phyloP scores from a whole-genome alignment of 2,113 vertebrate species.

The Lampris megalopsis region DNA sequence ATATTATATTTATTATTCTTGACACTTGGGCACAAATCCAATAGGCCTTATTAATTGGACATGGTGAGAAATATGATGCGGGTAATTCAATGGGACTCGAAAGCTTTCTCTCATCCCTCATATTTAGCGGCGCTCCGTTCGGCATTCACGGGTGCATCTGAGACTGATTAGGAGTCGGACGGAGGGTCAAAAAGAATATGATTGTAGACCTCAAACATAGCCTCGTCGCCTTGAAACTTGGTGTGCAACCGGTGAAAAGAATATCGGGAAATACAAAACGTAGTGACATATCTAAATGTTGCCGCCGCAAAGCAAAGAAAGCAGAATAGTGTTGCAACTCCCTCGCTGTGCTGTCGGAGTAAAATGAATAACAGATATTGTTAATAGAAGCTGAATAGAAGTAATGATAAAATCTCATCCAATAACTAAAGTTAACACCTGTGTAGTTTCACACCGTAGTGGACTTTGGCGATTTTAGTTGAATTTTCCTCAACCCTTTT shows the following conservation, averaged over 20 bases:
- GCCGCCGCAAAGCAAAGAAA: too few relatives aligned
- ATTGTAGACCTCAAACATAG: slow-evolving; percentile 37
- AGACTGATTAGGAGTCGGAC: slow-evolving; percentile 40
- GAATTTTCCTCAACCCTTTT: too few relatives aligned
- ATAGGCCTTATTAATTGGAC: slow-evolving; percentile 82
- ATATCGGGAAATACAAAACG: too few relatives aligned
- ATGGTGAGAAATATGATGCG: slow-evolving; percentile 78
- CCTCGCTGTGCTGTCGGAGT: too few relatives aligned
- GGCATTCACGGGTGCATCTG: slow-evolving; percentile 55
- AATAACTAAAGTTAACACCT: too few relatives aligned
- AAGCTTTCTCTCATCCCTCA: slow-evolving; percentile 60
- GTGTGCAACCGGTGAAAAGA: not conserved
- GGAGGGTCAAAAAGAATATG: slow-evolving; percentile 46
- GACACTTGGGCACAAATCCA: slow-evolving; percentile 80
- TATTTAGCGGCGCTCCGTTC: slow-evolving; percentile 62
- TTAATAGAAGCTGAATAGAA: too few relatives aligned
- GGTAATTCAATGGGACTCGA: slow-evolving; percentile 71
- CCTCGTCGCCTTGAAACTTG: not conserved
- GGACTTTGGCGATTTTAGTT: too few relatives aligned
- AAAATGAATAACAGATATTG: too few relatives aligned
- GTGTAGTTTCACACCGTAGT: too few relatives aligned
- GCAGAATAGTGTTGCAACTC: too few relatives aligned
- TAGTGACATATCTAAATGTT: too few relatives aligned
- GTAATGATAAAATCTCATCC: too few relatives aligned
- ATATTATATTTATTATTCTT: slow-evolving; percentile 83